Base-by-base conservation (phyloP, 2,797 vertebrate species). In the Pelodytes ibericus region DNA sequence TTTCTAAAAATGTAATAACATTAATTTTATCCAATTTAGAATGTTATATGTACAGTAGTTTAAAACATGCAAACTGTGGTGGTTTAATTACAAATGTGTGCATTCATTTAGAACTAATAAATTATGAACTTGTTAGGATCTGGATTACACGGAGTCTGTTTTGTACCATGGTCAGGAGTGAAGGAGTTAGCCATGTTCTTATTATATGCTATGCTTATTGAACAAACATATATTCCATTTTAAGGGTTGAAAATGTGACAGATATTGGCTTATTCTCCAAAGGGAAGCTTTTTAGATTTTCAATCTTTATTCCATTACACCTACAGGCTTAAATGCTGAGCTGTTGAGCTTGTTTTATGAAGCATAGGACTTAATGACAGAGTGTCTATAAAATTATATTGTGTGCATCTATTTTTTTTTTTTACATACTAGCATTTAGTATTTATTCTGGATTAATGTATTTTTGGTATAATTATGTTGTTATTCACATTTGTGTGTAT, bases 311-410 rank as follows among this genome's bases (percentile, higher is more conserved):
- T 68, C 60, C 64, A 73, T 79, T 73, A 79, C 76, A 73, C 41
- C 71, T 73, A 31, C 70, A 79, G 76, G 31, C 76, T 68, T 79
- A 68, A 79, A 79, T 63, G 76, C 70, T 79, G 76, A 79, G 70
- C 76, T 79, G 47, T 73, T 79, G 44, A 79, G 63, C 63, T 62
- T 68, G 70, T 18, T 79, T 79, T 73, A 79, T 73, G 57, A 26
- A 62, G 71, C 76, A 79, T 68, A 57, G 39, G 33, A 73, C 47
- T 39, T 79, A 79, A 73, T 73, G 75, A 72, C 44, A 67, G 18
- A 56, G 44, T 68, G 58, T 68, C 57, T 51, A 73, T 73, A 73
- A 79, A 79, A 62, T 67, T 61, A 73, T 72, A 73, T 79, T 73
- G 44, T 73, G 69, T 68, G 71, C 57, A 73, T 79, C 71, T 73